A percentile compares a stretch with the other conserved stretches of the same genome.
These are phyloP conservation scores for Drosophila borealis DNA, from an alignment of 2,888 invertebrate species.

Conservation along the genomic window DNA sequence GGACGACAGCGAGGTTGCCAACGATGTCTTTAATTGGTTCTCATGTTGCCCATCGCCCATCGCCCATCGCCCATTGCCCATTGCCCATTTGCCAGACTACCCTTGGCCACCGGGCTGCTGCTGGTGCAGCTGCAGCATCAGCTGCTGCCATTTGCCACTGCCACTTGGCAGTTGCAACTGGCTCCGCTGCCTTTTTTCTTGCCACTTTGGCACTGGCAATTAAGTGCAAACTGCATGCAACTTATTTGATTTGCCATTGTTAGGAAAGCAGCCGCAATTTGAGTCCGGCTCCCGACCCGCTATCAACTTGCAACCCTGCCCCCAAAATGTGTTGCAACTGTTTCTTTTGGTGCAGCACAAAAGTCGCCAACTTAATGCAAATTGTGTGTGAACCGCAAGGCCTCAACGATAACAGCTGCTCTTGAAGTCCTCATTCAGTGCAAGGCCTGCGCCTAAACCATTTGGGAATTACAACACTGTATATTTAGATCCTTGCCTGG, in stretches of 20 bases:
- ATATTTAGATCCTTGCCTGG: neutral
- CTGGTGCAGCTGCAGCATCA: slow-evolving; percentile 8
- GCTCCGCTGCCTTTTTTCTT: slow-evolving; percentile 43
- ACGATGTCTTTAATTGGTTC: slow-evolving; percentile 83
- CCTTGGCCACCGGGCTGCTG: neutral
- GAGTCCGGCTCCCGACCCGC: neutral
- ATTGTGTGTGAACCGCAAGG: slow-evolving; percentile 26
- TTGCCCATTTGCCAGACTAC: slow-evolving; percentile 7
- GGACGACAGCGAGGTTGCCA: slow-evolving; percentile 58
- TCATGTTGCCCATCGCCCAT: slow-evolving; percentile 74
- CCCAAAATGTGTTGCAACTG: slow-evolving; percentile 21
- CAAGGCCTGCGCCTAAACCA: slow-evolving; percentile 2
- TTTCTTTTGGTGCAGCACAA: neutral
- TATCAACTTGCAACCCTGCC: neutral
- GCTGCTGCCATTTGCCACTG: slow-evolving; percentile 11
- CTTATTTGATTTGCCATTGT: slow-evolving; percentile 72
- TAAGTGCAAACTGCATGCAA: slow-evolving; percentile 70
- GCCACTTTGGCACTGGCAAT: slow-evolving; percentile 78
- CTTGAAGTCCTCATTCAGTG: neutral
- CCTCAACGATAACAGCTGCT: neutral
- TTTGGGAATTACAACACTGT: slow-evolving; percentile 22
- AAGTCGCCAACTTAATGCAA: slow-evolving; percentile 25
- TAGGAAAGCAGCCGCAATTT: slow-evolving; percentile 64
- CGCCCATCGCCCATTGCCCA: neutral
- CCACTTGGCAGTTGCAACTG: slow-evolving; percentile 45